Evolutionary conservation across 2,888 invertebrate species (phyloP).

Genomic region (Phaonia tiefii): DNA sequence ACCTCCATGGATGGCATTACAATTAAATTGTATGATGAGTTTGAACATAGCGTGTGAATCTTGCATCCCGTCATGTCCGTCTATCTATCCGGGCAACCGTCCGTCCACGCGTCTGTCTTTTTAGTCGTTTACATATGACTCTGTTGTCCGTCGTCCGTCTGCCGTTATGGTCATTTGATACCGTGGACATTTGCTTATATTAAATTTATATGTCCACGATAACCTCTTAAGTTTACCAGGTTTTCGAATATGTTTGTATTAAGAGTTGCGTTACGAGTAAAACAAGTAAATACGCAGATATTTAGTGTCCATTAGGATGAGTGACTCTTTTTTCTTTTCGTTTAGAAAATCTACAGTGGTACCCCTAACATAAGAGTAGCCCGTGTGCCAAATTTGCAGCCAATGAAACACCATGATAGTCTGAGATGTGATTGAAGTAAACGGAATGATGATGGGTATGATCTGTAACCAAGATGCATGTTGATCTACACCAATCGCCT

Average conservation of each 20-base stretch:
- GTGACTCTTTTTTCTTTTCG: too few relatives aligned
- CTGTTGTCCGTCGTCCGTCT: slow-evolving; percentile 1
- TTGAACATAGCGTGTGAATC: slow-evolving; percentile 62
- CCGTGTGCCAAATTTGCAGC: too few relatives aligned
- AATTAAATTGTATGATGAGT: slow-evolving; percentile 67
- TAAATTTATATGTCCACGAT: slow-evolving; percentile 46
- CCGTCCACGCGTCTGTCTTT: slow-evolving; percentile 22
- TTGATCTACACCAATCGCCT: too few relatives aligned
- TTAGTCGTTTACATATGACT: too few relatives aligned
- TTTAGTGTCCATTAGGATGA: slow-evolving; percentile 41
- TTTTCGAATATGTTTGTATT: slow-evolving; percentile 30
- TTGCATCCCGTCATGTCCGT: slow-evolving; percentile 27
- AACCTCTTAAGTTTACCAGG: slow-evolving; percentile 61
- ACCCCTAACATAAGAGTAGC: too few relatives aligned
- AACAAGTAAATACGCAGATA: slow-evolving; percentile 36
- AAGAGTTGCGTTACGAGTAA: not conserved
- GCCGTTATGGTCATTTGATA: slow-evolving; percentile 43
- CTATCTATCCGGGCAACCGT: slow-evolving; percentile 37
- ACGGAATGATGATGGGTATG: too few relatives aligned
- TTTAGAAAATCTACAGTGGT: too few relatives aligned
- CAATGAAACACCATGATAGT: too few relatives aligned
- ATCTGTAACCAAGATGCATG: too few relatives aligned
- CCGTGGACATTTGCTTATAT: slow-evolving; percentile 58
- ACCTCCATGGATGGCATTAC: slow-evolving; percentile 66
- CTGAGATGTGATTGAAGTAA: too few relatives aligned